Evolutionary conservation across 2,797 vertebrate genomes (phyloP), one percentile per base, ranked within the genome.

Genomic region (Kryptopterus vitreolus): DNA sequence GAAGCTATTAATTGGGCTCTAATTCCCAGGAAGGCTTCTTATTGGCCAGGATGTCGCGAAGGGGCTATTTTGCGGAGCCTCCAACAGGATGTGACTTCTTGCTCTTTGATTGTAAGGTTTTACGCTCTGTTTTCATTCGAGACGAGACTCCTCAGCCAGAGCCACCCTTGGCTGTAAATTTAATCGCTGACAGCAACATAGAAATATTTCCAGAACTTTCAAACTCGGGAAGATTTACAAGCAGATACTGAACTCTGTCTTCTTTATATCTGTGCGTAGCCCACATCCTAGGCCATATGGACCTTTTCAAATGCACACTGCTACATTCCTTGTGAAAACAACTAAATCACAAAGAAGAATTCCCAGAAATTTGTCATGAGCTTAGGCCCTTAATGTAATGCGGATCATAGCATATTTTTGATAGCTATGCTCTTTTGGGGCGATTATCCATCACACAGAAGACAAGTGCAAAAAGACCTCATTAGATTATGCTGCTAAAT

Each of bases 401-500:
- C 38, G 38, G 38, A 43, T 6, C 78, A 31, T 76, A 85, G 83
- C 87, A 89, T 87, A 53, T 86, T 33, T 85, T 80, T 84, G 83
- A 78, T 80, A 72, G n/a, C 81, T 68, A 74, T 83, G 83, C 81
- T 82, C 77, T 78, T n/a, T 86, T 87, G 11, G 83, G 84, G 86
- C 87, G 87, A 87, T 91, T 53, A 50, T 53, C 29, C 18, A 71
- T 53, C 69, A 53, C 29, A 52, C 22, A 31, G 46, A 52, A 22
- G 13, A 70, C 38, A 53, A 22, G 76, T 80, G 87, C 75, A 83
- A 86, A 87, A 66, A 84, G 83, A 88, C 87, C 88, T 88, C 87
- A 85, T 88, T 90, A 87, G 88, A 33, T 80, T 78, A 59, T 72
- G 61, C 69, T 38, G 24, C 77, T 79, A 89, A 91, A 90, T 92